Conservation (phyloP, 2,113 vertebrate genomes). For the Alethe diademata region DNA sequence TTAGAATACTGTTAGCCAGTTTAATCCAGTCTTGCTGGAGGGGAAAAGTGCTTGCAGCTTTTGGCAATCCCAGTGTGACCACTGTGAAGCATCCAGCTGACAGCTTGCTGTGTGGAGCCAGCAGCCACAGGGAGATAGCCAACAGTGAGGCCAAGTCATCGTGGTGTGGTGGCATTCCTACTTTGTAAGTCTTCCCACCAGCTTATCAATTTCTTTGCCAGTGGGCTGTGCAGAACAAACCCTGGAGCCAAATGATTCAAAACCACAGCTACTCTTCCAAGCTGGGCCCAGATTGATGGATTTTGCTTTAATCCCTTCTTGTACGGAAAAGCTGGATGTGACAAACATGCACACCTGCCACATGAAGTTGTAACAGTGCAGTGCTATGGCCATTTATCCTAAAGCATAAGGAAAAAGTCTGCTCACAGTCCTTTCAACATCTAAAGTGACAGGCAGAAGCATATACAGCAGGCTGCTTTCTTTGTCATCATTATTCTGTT, state of each 20-base stretch:
- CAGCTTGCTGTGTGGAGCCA: not conserved
- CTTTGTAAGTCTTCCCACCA: not conserved
- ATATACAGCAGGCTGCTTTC: not conserved
- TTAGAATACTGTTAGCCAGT: not conserved
- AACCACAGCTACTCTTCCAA: not conserved
- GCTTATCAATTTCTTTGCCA: not conserved
- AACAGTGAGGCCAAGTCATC: not conserved
- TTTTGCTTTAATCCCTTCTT: constrained; percentile 36
- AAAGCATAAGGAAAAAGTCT: constrained; percentile 37
- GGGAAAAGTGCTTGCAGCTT: not conserved
- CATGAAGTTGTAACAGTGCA: not conserved
- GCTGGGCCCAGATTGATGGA: not conserved
- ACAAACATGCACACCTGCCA: constrained; percentile 14
- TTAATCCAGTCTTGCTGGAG: not conserved
- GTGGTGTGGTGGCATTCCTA: constrained; percentile 10
- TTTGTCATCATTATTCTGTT: not conserved
- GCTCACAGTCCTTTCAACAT: not conserved
- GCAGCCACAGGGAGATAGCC: not conserved
- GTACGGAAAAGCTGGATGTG: constrained; percentile 27
- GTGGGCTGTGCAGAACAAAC: not conserved
- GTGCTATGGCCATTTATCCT: constrained; percentile 36
- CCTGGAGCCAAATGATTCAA: not conserved
- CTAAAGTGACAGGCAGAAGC: constrained; percentile 29
- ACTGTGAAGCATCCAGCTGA: not conserved
- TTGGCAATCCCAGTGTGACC: not conserved